These are phyloP conservation scores for Ceratosolen fusciceps DNA, from an alignment of 1,140 invertebrate genomes.

Conservation along the genomic window DNA sequence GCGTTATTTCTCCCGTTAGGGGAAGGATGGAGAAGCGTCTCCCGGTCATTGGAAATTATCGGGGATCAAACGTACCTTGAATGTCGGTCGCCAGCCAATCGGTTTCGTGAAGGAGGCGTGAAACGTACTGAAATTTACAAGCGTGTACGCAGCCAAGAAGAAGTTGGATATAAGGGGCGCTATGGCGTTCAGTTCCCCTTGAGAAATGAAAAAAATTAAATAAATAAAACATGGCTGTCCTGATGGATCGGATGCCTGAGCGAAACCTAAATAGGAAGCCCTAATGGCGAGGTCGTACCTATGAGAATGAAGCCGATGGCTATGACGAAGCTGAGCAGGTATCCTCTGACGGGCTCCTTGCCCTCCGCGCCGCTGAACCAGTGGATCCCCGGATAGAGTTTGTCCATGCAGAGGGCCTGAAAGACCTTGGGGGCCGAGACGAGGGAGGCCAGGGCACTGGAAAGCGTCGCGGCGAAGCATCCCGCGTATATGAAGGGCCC, in stretches of 20 bases:
- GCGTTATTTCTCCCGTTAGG: no score
- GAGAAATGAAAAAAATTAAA: slow-evolving; percentile 66
- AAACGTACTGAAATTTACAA: slow-evolving; percentile 98
- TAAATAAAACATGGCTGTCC: no score
- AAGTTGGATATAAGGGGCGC: slow-evolving; percentile 98
- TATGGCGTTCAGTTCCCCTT: slow-evolving; percentile 91
- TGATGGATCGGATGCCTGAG: no score
- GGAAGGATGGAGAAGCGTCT: no score
- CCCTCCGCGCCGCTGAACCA: slow-evolving; percentile 95
- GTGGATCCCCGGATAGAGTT: slow-evolving; percentile 92
- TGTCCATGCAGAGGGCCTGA: slow-evolving; percentile 96
- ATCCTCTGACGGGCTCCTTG: slow-evolving; percentile 92
- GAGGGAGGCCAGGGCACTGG: slow-evolving; percentile 94
- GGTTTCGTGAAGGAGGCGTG: slow-evolving; percentile 92
- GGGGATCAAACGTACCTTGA: slow-evolving; percentile 75
- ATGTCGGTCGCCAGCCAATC: slow-evolving; percentile 89
- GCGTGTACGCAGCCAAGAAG: slow-evolving; percentile 95
- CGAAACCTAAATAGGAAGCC: no score
- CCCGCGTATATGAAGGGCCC: slow-evolving; percentile 96
- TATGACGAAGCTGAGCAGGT: slow-evolving; percentile 92
- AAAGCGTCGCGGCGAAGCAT: slow-evolving; percentile 96
- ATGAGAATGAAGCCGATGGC: slow-evolving; percentile 89
- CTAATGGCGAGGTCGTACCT: no score
- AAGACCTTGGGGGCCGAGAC: slow-evolving; percentile 96
- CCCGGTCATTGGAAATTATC: no score